phyloP scores from a whole-genome alignment of 2,888 invertebrate genomes.

The Meloe dianella region DNA sequence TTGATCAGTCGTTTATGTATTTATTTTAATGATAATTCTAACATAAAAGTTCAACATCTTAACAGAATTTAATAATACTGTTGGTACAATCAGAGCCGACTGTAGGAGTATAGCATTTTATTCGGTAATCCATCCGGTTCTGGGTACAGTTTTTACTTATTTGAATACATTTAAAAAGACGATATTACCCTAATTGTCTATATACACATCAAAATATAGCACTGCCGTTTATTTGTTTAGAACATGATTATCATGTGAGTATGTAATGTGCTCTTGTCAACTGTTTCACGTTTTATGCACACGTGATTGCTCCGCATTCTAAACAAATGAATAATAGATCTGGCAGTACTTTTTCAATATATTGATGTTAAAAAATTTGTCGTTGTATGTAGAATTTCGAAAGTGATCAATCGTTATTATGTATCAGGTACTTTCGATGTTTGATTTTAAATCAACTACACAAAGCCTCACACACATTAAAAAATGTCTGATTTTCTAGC shows the following conservation, averaged over 20 bases:
- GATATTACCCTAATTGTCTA: too few species aligned
- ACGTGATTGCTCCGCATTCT: not conserved
- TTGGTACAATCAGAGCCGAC: not conserved
- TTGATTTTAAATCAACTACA: not conserved
- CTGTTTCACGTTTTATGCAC: not conserved
- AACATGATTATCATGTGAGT: not conserved
- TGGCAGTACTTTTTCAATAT: not conserved
- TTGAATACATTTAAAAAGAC: too few species aligned
- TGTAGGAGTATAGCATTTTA: too few species aligned
- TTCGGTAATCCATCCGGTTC: not conserved
- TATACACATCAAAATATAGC: not conserved
- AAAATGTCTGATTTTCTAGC: slow-evolving; percentile 58
- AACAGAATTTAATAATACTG: not conserved
- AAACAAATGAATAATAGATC: slow-evolving; percentile 2
- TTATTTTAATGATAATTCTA: not conserved
- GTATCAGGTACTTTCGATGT: slow-evolving; percentile 2
- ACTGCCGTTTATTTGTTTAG: not conserved
- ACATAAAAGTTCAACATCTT: not conserved
- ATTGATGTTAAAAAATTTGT: too few species aligned
- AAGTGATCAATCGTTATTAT: not conserved
- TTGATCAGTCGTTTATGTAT: not conserved
- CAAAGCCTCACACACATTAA: not conserved
- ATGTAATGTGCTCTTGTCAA: not conserved
- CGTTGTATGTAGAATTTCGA: not conserved
- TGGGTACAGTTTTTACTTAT: not conserved